A percentile compares a stretch with the other conserved stretches of the same genome.
phyloP scores from a whole-genome alignment of 2,888 invertebrate species.

The Spilosoma lubricipeda region DNA sequence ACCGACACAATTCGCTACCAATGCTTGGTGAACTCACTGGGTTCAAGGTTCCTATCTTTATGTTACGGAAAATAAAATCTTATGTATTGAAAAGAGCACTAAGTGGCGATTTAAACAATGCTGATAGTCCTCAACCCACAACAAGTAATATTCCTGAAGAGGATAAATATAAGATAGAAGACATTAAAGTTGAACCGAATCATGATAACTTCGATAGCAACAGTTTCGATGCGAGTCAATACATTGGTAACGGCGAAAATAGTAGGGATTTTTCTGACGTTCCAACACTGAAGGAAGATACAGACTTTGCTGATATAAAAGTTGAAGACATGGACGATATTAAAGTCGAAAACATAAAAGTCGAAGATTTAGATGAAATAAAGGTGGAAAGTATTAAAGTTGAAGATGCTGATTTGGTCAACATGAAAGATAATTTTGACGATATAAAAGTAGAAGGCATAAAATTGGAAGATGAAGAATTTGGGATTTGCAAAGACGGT shows the following conservation, averaged over 20 bases:
- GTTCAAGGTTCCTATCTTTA: conserved; percentile 91
- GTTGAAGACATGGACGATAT: conserved; percentile 82
- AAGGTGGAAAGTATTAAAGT: conserved; percentile 79
- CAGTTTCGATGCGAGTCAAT: conserved; percentile 77
- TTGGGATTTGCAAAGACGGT: conserved; percentile 73
- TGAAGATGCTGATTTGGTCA: conserved; percentile 74
- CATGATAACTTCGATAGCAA: conserved; percentile 73
- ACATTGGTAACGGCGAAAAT: conserved; percentile 71
- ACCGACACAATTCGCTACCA: conserved; percentile 88
- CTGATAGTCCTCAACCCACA: conserved; percentile 76
- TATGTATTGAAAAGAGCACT: conserved; percentile 84
- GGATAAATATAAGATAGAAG: conserved; percentile 70
- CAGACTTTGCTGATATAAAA: conserved; percentile 81
- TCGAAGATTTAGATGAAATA: conserved; percentile 77
- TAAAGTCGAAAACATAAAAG: conserved; percentile 79
- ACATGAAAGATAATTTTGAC: conserved; percentile 75
- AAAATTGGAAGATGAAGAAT: conserved; percentile 78
- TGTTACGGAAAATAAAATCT: conserved; percentile 90
- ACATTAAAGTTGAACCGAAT: conserved; percentile 74
- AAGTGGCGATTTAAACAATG: conserved; percentile 69
- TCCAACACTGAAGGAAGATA: conserved; percentile 74
- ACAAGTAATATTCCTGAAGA: conserved; percentile 71
- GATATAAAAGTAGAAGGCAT: conserved; percentile 80
- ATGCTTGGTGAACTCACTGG: conserved; percentile 90
- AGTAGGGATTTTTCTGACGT: conserved; percentile 76